Conservation (phyloP, 2,888 invertebrate species). For the Eubasilissa splendida region DNA sequence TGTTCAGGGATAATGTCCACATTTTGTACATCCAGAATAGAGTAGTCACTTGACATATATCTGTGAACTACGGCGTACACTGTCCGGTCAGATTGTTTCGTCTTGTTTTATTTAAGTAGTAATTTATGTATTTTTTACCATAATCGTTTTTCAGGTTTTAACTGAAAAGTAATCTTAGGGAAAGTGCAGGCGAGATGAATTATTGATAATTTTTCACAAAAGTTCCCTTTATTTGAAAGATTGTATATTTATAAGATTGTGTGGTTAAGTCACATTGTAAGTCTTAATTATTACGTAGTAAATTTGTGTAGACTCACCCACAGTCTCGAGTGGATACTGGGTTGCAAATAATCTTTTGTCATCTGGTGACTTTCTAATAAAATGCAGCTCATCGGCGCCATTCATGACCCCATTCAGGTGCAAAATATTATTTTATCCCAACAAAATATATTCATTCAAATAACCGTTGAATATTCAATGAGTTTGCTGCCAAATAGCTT, state of each 20-base stretch:
- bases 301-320: conserved; percentile 45
- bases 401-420: too few species aligned
- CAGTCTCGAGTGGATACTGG: neutral
- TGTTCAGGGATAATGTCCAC: neutral
- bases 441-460: too few species aligned
- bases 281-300: conserved; percentile 47
- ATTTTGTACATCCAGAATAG: neutral
- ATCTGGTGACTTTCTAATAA: too few species aligned
- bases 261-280: conserved; percentile 50
- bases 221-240: conserved; percentile 22
- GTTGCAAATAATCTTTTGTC: too few species aligned
- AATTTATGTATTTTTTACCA: conserved; percentile 45
- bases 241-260: conserved; percentile 51
- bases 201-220: conserved; percentile 39
- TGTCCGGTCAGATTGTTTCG: conserved; percentile 37
- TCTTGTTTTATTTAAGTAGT: conserved; percentile 48
- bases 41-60: neutral
- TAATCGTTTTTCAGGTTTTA: conserved; percentile 44
- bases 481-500: too few species aligned
- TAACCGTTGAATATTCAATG: too few species aligned
- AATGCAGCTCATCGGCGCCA: too few species aligned
- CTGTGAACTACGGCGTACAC: neutral
- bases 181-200: conserved; percentile 40
- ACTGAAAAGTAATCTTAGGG: conserved; percentile 42
- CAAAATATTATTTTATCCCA: too few species aligned